Conservation (phyloP, 35 echinoderm and acorn worm species). For the Acanthaster planci region DNA sequence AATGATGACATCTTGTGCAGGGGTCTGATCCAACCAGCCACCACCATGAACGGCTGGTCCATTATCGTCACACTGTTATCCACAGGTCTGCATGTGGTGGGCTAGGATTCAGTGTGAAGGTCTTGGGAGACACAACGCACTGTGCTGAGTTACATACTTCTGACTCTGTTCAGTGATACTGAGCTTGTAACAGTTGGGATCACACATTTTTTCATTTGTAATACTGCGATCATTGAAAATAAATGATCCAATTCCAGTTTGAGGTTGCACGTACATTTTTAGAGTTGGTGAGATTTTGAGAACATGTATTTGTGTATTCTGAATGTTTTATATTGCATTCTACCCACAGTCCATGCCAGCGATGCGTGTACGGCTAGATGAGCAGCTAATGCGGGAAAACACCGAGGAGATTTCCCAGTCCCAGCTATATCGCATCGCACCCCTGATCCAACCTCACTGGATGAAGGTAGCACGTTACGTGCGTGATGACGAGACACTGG, state of each 20-base stretch:
- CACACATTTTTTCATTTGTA: too few relatives aligned
- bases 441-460: slow-evolving; percentile 89
- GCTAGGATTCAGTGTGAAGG: background rate
- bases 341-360: slow-evolving; percentile 23
- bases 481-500: slow-evolving; percentile 80
- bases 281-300: too few relatives aligned
- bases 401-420: slow-evolving; percentile 61
- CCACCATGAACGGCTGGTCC: slow-evolving; percentile 12
- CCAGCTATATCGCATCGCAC: slow-evolving; percentile 88
- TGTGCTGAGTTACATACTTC: slow-evolving; percentile 29
- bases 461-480: slow-evolving; percentile 78
- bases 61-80: slow-evolving; percentile 15
- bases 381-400: slow-evolving; percentile 52
- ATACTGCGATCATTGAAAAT: too few relatives aligned
- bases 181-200: too few relatives aligned
- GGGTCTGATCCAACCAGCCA: slow-evolving; percentile 31
- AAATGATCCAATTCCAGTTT: too few relatives aligned
- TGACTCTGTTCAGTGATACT: too few relatives aligned
- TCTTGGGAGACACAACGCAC: slow-evolving; percentile 40
- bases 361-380: slow-evolving; percentile 40
- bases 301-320: too few relatives aligned
- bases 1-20: slow-evolving; percentile 50
- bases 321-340: too few relatives aligned
- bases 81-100: slow-evolving; percentile 23
- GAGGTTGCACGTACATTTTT: too few relatives aligned